Evolutionary conservation across 2,113 vertebrate species (phyloP).

Genomic region (Calyptommatus sinebrachiatus): DNA sequence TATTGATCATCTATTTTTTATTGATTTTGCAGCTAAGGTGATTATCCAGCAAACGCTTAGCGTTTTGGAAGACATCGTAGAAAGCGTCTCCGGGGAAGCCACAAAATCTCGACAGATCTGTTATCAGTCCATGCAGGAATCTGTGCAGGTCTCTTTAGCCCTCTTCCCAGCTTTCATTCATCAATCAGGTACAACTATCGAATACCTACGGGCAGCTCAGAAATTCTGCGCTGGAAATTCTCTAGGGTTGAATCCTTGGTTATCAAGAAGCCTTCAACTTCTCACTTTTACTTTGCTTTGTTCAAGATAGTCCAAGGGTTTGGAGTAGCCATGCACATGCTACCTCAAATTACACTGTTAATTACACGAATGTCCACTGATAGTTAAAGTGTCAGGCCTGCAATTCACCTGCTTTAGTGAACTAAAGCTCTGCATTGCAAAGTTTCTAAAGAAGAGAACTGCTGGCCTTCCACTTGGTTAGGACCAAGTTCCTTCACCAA

Average conservation of each 20-base stretch:
- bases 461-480: too few species aligned
- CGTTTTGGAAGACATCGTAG: conserved; percentile 89
- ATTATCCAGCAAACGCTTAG: conserved; percentile 92
- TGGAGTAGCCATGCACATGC: background rate
- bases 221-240: background rate
- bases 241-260: background rate
- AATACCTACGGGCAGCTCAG: conserved; percentile 40
- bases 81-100: conserved; percentile 91
- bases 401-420: background rate
- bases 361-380: background rate
- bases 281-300: background rate
- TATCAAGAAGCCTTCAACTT: background rate
- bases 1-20: background rate
- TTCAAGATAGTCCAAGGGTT: background rate
- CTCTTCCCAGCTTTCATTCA: conserved; percentile 96
- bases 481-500: too few species aligned
- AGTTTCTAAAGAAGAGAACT: too few species aligned
- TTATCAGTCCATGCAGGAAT: conserved; percentile 96
- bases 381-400: too few species aligned
- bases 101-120: conserved; percentile 98
- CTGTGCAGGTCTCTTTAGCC: conserved; percentile 93
- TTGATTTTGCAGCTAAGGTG: conserved; percentile 80
- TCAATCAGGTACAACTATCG: conserved; percentile 86
- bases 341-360: too few species aligned
- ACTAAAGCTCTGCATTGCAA: background rate